Evolutionary conservation across 2,113 vertebrate species (phyloP), one percentile per base, ranked within the genome.

Genomic region (Paradoxurus hermaphroditus): DNA sequence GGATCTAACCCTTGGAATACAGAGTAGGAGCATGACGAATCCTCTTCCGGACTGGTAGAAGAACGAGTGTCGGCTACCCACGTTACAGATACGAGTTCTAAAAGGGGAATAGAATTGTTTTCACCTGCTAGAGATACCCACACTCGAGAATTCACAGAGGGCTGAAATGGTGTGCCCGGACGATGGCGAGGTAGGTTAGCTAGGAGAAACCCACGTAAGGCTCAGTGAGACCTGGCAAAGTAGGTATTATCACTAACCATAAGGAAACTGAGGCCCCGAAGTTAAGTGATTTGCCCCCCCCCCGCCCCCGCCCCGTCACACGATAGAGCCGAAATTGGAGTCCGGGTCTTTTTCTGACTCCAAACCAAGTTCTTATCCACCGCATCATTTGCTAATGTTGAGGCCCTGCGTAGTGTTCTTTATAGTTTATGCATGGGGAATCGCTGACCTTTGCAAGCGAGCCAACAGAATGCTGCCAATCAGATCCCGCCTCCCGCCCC

Each of bases 31-130:
- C 5, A 10, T 4, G 56, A 56, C 31, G 21, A 46, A 41, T 49
- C n/a, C 5, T 36, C 23, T 51, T 8, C 7, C 0, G 41, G 86
- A 29, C 34, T 0, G 1, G 36, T 44, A 36, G 31, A 13, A 41
- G 34, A 49, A 8, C 10, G 7, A 9, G 1, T 0, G 6, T 65
- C 4, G 0, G 0, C 13, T 5, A 15, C 4, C 0, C 25, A 0
- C 6, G 0, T 70, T 23, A 62, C 39, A 9, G 23, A 63, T 27
- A 14, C 14, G 5, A 63, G 12, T 19, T 94, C 51, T 16, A 23
- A 78, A 53, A 59, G 3, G 46, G 85, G 44, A 51, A 14, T 19
- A 25, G 29, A 23, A n/a, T 39, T 46, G 78, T 44, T 91, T 78
- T n/a, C 46, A 51, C 21, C 41, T 81, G 27, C 65, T 21, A 10